These are phyloP conservation scores for Allophyes oxyacanthae DNA, from an alignment of 2,888 invertebrate genomes.

Conservation along the genomic window DNA sequence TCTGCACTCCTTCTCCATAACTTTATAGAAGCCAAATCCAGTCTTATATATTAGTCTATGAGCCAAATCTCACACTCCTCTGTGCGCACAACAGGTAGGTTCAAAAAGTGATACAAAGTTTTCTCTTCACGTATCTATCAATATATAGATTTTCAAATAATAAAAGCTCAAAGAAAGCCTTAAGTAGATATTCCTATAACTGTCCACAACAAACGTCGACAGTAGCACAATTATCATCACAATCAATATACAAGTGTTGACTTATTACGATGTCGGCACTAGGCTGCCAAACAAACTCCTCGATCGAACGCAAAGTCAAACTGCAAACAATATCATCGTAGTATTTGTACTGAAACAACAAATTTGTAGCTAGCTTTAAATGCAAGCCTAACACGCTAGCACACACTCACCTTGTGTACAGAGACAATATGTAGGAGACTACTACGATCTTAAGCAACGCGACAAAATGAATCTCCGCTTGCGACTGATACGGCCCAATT, in stretches of 20 bases:
- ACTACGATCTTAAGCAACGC: constrained; percentile 88
- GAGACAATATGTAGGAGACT: constrained; percentile 88
- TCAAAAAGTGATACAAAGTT: no score
- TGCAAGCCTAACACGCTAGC: constrained; percentile 85
- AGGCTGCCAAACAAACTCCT: constrained; percentile 83
- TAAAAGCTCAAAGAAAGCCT: not conserved
- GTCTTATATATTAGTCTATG: no score
- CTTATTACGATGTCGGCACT: constrained; percentile 70
- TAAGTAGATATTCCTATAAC: constrained; percentile 11
- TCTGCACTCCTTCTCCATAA: no score
- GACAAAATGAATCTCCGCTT: constrained; percentile 89
- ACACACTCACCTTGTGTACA: constrained; percentile 87
- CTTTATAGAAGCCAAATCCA: no score
- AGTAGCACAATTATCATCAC: constrained; percentile 69
- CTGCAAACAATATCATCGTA: constrained; percentile 88
- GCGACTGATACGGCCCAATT: constrained; percentile 89
- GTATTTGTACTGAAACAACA: constrained; percentile 89
- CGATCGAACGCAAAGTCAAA: constrained; percentile 86
- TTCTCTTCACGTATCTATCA: no score
- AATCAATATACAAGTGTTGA: constrained; percentile 83
- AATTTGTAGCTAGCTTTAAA: constrained; percentile 89
- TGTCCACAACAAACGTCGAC: constrained; percentile 26
- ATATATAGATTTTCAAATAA: not conserved
- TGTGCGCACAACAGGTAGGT: no score
- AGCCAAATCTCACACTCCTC: no score